phyloP scores from a whole-genome alignment of 2,888 invertebrate species.

The Cylindroiulus punctatus region DNA sequence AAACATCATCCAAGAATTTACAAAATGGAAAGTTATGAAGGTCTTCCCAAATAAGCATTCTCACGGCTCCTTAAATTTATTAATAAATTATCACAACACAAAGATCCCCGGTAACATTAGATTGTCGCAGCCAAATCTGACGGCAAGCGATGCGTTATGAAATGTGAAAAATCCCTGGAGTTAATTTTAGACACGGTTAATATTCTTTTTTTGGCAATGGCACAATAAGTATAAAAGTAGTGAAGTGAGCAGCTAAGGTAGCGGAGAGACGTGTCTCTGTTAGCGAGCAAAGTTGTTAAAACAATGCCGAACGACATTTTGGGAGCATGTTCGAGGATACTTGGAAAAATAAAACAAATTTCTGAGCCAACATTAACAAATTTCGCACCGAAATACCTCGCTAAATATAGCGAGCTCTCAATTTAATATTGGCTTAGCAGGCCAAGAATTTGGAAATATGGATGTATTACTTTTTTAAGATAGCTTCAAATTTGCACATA shows the following conservation, averaged over 20 bases:
- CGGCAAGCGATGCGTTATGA: not conserved
- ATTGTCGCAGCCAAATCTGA: not conserved
- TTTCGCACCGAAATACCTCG: conserved; percentile 48
- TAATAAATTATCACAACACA: not conserved
- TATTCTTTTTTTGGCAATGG: conserved; percentile 49
- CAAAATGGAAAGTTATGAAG: too few relatives aligned
- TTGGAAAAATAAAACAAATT: conserved; percentile 52
- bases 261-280: conserved; percentile 36
- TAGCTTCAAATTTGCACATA: too few relatives aligned
- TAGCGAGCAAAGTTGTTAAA: conserved; percentile 39
- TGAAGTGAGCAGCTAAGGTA: conserved; percentile 44
- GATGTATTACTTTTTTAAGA: not conserved
- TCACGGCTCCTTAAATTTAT: not conserved
- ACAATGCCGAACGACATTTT: conserved; percentile 49
- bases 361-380: conserved; percentile 48
- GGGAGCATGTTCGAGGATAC: not conserved
- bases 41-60: too few relatives aligned
- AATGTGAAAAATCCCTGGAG: not conserved
- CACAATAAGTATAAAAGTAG: conserved; percentile 49
- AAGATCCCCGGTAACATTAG: not conserved
- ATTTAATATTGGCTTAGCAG: conserved; percentile 46
- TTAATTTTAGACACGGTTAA: conserved; percentile 35
- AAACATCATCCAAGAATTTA: too few relatives aligned
- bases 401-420: conserved; percentile 40
- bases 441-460: not conserved